Conservation (phyloP, 2,888 invertebrate genomes). For the Sinodicranocentrus sp. region DNA sequence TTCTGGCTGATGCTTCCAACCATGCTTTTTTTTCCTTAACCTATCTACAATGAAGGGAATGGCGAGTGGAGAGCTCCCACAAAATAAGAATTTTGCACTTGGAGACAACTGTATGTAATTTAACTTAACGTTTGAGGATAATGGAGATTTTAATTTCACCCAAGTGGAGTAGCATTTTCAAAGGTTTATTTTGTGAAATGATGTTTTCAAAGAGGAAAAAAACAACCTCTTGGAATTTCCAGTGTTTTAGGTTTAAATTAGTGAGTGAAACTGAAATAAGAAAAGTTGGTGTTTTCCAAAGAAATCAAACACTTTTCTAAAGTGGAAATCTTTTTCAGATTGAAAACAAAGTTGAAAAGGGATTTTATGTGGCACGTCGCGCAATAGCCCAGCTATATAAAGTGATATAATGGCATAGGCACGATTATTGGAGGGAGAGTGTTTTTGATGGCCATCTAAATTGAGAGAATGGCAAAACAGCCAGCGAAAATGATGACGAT, state of each 20-base stretch:
- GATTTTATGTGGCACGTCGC: not conserved
- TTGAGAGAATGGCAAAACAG: constrained; percentile 60
- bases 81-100: no score
- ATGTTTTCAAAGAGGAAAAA: no score
- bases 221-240: not conserved
- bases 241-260: constrained; percentile 51
- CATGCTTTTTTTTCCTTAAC: no score
- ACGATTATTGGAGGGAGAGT: constrained; percentile 58
- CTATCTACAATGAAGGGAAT: no score
- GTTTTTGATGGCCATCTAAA: constrained; percentile 63
- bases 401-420: constrained; percentile 55
- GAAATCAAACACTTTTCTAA: constrained; percentile 61
- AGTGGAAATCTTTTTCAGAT: constrained; percentile 29
- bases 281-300: constrained; percentile 50
- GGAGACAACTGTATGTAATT: no score
- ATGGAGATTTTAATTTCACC: no score
- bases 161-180: no score
- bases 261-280: constrained; percentile 44
- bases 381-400: no score
- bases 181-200: no score
- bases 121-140: no score
- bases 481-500: constrained; percentile 43
- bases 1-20: no score
- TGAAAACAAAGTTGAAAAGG: constrained; percentile 54
- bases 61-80: no score